A percentile compares a stretch with the other conserved stretches of the same genome.
Evolutionary conservation across 2,888 invertebrate species (phyloP).

Genomic region (Allygus modestus): DNA sequence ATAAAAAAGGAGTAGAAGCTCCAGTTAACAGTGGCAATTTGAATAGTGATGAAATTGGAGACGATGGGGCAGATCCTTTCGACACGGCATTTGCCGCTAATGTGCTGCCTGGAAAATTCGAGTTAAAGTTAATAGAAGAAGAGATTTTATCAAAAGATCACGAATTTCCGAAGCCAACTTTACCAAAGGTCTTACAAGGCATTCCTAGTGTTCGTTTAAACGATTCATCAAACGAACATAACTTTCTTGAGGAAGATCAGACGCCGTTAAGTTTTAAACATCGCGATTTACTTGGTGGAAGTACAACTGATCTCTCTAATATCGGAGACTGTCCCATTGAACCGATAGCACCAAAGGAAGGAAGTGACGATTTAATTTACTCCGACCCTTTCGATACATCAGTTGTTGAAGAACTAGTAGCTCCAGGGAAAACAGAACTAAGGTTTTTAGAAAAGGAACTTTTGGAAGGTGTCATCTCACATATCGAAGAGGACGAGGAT

Average conservation of each 20-base stretch:
- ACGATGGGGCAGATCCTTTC: conserved; percentile 86
- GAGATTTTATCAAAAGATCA: conserved; percentile 75
- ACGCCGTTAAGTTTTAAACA: conserved; percentile 72
- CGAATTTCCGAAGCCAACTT: conserved; percentile 69
- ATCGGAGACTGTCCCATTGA: conserved; percentile 83
- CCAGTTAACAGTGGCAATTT: neutral
- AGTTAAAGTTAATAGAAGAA: conserved; percentile 79
- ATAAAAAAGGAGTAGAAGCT: conserved; percentile 75
- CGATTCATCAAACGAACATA: conserved; percentile 61
- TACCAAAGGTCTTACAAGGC: conserved; percentile 41
- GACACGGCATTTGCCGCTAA: conserved; percentile 91
- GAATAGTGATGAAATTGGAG: conserved; percentile 27
- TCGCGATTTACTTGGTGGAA: conserved; percentile 86
- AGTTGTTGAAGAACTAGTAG: conserved; percentile 82
- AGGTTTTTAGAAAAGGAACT: conserved; percentile 88
- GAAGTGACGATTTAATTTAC: conserved; percentile 74
- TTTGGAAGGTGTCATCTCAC: conserved; percentile 75
- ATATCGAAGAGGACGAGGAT: conserved; percentile 81
- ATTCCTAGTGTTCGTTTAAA: conserved; percentile 54
- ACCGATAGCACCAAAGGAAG: conserved; percentile 75
- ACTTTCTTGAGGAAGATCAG: conserved; percentile 64
- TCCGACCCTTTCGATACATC: conserved; percentile 93
- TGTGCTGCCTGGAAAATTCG: conserved; percentile 82
- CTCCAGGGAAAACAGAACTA: conserved; percentile 87
- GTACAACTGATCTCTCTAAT: conserved; percentile 85